Evolutionary conservation across 1,140 invertebrate species (phyloP), one percentile per base, ranked within the genome.

Genomic region (Lasioglossum albipes): DNA sequence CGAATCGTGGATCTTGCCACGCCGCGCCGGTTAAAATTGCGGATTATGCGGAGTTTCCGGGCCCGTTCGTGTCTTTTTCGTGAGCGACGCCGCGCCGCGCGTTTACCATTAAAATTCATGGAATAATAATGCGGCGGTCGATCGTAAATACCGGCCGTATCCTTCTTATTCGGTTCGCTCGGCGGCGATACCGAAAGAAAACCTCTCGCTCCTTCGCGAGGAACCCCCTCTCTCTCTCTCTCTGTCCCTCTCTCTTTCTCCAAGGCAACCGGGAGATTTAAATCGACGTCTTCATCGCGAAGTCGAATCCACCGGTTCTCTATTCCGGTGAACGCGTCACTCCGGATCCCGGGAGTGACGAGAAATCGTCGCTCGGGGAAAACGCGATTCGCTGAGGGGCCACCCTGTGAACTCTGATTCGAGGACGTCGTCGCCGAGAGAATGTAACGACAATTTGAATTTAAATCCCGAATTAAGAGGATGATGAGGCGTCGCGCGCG

Each of bases 51-150:
- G 74, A 82, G 74, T 80, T 79, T 71, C 78, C 62, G 36, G 49
- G 61, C 62, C 52, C 18, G 52, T 67, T 62, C 69, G 59, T 74
- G 73, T 84, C 67, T 84, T 81, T 78, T 81, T 80, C 70, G 49
- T 22, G 49, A 10, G 4, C 41, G 52, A 16, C 31, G 16, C 7
- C 22, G 42, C 42, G 49, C 81, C 62, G 31, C 61, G 74, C 78
- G 75, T 88, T 91, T 87, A 90, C 79, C 90, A 91, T 91, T 91
- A 87, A 91, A 91, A 91, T 91, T 91, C 90, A 91, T 91, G 90
- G 89, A 91, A 91, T 91, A 91, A 91, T 90, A 91, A 90, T 90
- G 86, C 82, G 75, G 20, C 77, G 85, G 85, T 85, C 90, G 88
- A 90, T 91, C 85, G 87, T 84, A 89, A 88, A 87, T 88, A 84